phyloP scores from a whole-genome alignment of 2,113 vertebrate species.

The Myocastor coypus region DNA sequence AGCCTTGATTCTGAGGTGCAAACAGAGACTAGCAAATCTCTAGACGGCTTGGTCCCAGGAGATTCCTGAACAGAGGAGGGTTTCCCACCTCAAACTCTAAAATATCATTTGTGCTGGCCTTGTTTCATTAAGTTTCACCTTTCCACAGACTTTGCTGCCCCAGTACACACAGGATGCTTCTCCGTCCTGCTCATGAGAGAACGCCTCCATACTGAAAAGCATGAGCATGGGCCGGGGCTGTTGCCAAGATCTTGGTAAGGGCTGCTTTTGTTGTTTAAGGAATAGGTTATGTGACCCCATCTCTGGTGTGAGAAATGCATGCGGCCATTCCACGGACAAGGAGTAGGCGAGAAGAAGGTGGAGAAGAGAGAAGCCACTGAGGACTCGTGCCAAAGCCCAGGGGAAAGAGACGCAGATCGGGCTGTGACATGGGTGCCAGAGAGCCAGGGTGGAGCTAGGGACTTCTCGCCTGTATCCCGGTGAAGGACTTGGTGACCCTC shows the following conservation, averaged over 20 bases:
- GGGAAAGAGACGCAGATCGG: not conserved
- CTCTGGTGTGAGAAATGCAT: not conserved
- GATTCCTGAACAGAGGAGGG: conserved; percentile 37
- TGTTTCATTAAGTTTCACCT: conserved; percentile 57
- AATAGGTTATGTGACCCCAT: not conserved
- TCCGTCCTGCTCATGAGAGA: conserved; percentile 53
- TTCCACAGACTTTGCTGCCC: conserved; percentile 69
- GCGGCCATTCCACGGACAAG: not conserved
- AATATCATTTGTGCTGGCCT: conserved; percentile 60
- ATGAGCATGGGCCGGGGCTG: conserved; percentile 51
- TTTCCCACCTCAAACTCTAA: conserved; percentile 30
- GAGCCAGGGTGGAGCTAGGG: not conserved
- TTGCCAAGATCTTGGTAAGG: conserved; percentile 2
- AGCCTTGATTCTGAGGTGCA: conserved; percentile 13
- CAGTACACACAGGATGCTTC: conserved; percentile 48
- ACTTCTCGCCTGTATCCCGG: not conserved
- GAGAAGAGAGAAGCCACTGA: not conserved
- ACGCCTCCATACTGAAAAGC: conserved; percentile 42
- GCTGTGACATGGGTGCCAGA: not conserved
- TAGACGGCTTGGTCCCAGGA: conserved; percentile 68
- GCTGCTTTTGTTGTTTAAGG: conserved; percentile 1
- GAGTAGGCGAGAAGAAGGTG: not conserved
- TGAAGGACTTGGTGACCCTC: not conserved
- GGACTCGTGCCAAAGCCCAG: not conserved
- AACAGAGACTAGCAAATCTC: conserved; percentile 65